Evolutionary conservation across 92 coral and sea anemone genomes (phyloP).

Genomic region (Desmophyllum pertusum): DNA sequence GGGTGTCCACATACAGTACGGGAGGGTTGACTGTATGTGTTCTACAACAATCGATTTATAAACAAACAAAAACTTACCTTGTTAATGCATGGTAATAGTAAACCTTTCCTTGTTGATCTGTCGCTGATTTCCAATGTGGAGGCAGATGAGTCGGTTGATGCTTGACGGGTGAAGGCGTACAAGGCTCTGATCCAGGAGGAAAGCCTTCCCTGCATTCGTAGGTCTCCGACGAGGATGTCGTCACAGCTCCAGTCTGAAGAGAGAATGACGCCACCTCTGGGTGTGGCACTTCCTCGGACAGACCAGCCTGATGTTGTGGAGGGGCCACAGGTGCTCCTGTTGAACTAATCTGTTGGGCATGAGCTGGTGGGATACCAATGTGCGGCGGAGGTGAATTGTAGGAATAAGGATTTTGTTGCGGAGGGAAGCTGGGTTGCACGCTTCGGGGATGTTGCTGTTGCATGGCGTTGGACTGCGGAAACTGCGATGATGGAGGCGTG

Average conservation of each 20-base stretch:
- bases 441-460: constrained; percentile 31
- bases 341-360: constrained; percentile 23
- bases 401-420: constrained; percentile 51
- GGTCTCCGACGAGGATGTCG: constrained; percentile 10
- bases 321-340: constrained; percentile 2
- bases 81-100: constrained; percentile 94
- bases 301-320: constrained; percentile 6
- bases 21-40: too few relatives aligned
- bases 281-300: constrained; percentile 27
- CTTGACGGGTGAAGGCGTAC: constrained; percentile 66
- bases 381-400: constrained; percentile 45
- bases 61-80: constrained; percentile 46
- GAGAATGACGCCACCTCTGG: constrained; percentile 26
- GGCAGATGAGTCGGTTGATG: constrained; percentile 72
- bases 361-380: constrained; percentile 14
- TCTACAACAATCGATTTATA: neutral
- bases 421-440: constrained; percentile 29
- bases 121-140: constrained; percentile 93
- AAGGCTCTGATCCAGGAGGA: constrained; percentile 1
- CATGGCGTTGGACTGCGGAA: constrained; percentile 27
- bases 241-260: constrained; percentile 28
- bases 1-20: too few relatives aligned
- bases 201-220: constrained; percentile 10
- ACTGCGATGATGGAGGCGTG: constrained; percentile 25
- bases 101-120: constrained; percentile 92